These are phyloP conservation scores for Drosophila watanabei DNA, from an alignment of 1,140 invertebrate genomes.

Conservation along the genomic window DNA sequence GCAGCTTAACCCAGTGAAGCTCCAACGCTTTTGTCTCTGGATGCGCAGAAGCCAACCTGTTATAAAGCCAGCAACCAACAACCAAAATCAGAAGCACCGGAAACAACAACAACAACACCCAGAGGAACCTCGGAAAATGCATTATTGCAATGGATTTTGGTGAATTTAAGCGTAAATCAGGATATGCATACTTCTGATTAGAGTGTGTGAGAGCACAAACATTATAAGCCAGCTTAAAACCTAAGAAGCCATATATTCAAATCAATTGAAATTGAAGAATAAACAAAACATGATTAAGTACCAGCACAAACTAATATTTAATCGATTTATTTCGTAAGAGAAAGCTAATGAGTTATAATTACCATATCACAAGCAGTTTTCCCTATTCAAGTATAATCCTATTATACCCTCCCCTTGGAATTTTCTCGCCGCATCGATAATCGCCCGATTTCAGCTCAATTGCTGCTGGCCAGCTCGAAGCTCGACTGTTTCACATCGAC, in stretches of 20 bases:
- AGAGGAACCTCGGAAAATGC: background rate
- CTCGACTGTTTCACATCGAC: conserved; percentile 25
- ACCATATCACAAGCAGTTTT: background rate
- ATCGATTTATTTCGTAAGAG: background rate
- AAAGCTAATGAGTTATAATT: conserved; percentile 2
- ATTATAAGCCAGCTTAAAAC: background rate
- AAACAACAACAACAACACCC: background rate
- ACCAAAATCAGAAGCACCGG: background rate
- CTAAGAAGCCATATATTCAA: too few species aligned
- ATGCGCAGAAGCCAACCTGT: conserved; percentile 10
- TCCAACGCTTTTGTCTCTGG: conserved; percentile 19
- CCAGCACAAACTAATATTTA: background rate
- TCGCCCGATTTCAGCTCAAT: conserved; percentile 12
- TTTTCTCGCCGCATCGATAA: conserved; percentile 13
- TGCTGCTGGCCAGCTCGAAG: conserved; percentile 19
- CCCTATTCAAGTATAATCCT: background rate
- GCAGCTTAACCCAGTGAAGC: conserved; percentile 29
- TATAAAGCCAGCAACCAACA: conserved; percentile 9
- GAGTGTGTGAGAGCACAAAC: background rate
- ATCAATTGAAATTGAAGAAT: background rate
- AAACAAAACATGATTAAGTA: background rate
- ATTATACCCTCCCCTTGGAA: conserved; percentile 3
- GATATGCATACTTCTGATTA: background rate
- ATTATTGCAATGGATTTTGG: conserved; percentile 24
- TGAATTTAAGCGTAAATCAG: background rate